Base-by-base conservation (phyloP, 2,113 vertebrate species). In the Baryphthengus martii region DNA sequence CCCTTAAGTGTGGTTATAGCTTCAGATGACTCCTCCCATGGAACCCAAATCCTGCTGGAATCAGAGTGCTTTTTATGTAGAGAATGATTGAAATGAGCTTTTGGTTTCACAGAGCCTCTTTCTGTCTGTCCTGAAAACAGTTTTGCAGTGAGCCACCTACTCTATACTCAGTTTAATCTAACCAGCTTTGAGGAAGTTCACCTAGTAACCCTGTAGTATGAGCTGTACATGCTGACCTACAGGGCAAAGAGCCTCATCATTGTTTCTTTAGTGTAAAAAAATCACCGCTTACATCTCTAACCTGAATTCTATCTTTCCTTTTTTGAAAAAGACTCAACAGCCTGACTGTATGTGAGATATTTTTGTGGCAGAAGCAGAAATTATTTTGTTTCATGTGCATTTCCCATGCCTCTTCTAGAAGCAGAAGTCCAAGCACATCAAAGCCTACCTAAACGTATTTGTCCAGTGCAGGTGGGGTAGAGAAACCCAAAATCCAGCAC, bases 1-100 rank as follows among this genome's bases (percentile, higher is more conserved):
- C 85, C 65, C 83, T 92, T 49, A 93, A 94, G 89, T 95, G 91
- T 96, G 94, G 88, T 96, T 87, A 63, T 37, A 77, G 58, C 49
- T 79, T 56, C 80, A 61, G 83, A 86, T 81, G 83, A 44, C 61
- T 92, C 11, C 42, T 92, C 29, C 65, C 1, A 1, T 88, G 50
- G 85, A 90, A 90, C 65, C 35, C 52, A 67, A 84, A 90, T 72
- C 47, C 89, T 95, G 42, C 49, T 73, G 88, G 50, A 93, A 76
- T 88, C 58, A 53, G 86, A 56, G 68, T 62, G 37, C 6, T 85
- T 85, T 89, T 85, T 16, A 62, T 79, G 62, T 66, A 44, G 56
- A 83, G 50, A 84, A 72, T 67, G n/a, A 33, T 67, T 87, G 80
- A 77, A 93, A 88, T 15, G 50, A 70, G 12, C 67, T 66, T 83